phyloP scores from a whole-genome alignment of 2,113 vertebrate species.

The Odontesthes bonariensis region DNA sequence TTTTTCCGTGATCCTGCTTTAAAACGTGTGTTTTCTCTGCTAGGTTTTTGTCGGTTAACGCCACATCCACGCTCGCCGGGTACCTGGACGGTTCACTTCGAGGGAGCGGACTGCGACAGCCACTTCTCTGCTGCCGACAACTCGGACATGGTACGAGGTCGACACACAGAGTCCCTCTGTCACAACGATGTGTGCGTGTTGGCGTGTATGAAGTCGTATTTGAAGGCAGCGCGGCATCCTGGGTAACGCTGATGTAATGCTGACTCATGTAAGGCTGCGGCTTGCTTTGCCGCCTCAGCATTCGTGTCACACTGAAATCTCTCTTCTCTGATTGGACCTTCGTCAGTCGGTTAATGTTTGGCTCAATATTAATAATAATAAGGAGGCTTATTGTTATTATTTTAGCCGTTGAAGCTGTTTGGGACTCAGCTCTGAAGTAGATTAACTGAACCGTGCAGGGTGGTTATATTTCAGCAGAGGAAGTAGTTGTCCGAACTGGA shows the following conservation, averaged over 20 bases:
- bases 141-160: slow-evolving; percentile 91
- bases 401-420: too few relatives aligned
- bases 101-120: slow-evolving; percentile 94
- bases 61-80: slow-evolving; percentile 93
- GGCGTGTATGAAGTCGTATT: neutral
- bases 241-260: slow-evolving; percentile 28
- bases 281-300: neutral
- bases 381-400: too few relatives aligned
- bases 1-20: too few relatives aligned
- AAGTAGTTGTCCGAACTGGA: too few relatives aligned
- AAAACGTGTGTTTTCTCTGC: slow-evolving; percentile 5
- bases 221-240: neutral
- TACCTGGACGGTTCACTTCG: slow-evolving; percentile 96
- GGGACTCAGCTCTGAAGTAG: too few relatives aligned
- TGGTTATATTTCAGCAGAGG: too few relatives aligned
- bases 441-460: too few relatives aligned
- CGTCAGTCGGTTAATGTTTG: neutral
- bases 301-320: neutral
- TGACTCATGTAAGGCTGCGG: slow-evolving; percentile 23
- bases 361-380: too few relatives aligned
- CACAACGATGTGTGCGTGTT: neutral
- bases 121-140: slow-evolving; percentile 88
- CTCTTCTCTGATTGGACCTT: neutral
- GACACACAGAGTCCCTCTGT: neutral
- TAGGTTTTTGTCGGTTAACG: slow-evolving; percentile 92